phyloP scores from a whole-genome alignment of 2,888 invertebrate species.

The Mythimna vitellina region DNA sequence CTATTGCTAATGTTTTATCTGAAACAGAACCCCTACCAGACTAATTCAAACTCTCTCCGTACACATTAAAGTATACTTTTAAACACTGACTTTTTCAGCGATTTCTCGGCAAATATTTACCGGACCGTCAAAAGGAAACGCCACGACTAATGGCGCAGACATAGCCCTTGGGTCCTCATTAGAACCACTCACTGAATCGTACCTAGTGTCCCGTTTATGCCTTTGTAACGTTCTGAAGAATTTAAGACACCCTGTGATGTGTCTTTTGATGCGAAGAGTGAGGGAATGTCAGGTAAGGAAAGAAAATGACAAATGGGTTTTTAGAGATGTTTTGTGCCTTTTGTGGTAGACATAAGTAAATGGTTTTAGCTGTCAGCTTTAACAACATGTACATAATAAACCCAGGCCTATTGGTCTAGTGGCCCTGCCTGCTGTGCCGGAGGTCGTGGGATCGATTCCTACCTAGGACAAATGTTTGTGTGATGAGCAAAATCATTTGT shows the following conservation, averaged over 20 bases:
- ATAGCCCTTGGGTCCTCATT: constrained; percentile 69
- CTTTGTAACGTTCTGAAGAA: constrained; percentile 52
- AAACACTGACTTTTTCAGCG: constrained; percentile 42
- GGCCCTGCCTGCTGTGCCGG: no score
- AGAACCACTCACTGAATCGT: constrained; percentile 69
- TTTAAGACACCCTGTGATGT: constrained; percentile 41
- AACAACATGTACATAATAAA: no score
- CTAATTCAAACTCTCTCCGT: constrained; percentile 37
- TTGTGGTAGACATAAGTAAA: constrained; percentile 9
- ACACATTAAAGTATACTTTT: constrained; percentile 45
- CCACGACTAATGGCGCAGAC: constrained; percentile 72
- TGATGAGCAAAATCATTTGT: no score
- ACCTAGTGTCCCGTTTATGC: constrained; percentile 58
- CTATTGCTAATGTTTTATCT: constrained; percentile 38
- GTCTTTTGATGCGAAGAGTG: constrained; percentile 38
- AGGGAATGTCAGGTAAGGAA: constrained; percentile 8
- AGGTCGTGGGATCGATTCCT: no score
- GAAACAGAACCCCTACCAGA: background rate
- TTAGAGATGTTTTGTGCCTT: background rate
- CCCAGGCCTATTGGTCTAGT: no score
- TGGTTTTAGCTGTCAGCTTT: constrained; percentile 10
- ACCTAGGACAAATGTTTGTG: no score
- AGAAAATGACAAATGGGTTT: constrained; percentile 39
- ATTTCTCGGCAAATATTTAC: constrained; percentile 76
- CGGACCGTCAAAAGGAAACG: constrained; percentile 75